Base-by-base conservation (phyloP, 2,113 vertebrate species). In the Solea solea region DNA sequence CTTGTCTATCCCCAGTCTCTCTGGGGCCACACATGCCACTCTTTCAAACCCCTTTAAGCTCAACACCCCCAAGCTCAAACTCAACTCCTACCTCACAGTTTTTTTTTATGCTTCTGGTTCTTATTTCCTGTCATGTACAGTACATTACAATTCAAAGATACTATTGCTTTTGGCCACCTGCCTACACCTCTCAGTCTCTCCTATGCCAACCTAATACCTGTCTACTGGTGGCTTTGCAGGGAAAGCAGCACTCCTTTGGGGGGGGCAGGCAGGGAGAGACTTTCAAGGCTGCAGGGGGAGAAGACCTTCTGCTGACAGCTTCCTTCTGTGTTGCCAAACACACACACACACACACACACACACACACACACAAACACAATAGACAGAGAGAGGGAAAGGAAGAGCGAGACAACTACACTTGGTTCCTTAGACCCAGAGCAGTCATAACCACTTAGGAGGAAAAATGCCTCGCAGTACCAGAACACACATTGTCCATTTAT, bases 401-500 rank as follows among this genome's bases (percentile, higher is more conserved):
- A 51, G 46, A 53, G 55, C 27, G 28, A 76, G 45, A 68, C 1
- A 72, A 59, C 73, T 78, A 57, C 60, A 74, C 71, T 80, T 76
- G 70, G 80, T 83, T 89, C 79, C 78, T 82, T 60, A 78, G 79
- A 89, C 86, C 81, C 81, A 87, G 82, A 87, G 89, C 86, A 90
- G 86, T 88, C 91, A 90, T 87, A 87, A 90, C 84, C 88, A 88
- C 89, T 90, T 90, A 85, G 72, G 74, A 90, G 81, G 73, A 89
- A 88, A 90, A 92, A 92, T 90, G 85, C 84, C 90, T 82, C 71
- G 73, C 75, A 88, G 91, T 78, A 82, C 72, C 61, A 84, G 87
- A 89, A 88, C 87, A 90, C 89, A 83, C 81, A 84, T 44, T 84
- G 81, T 83, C 79, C 85, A 90, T 91, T 90, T 87, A 88, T 78